phyloP scores from a whole-genome alignment of 2,888 invertebrate genomes.

The Ametastegia equiseti region DNA sequence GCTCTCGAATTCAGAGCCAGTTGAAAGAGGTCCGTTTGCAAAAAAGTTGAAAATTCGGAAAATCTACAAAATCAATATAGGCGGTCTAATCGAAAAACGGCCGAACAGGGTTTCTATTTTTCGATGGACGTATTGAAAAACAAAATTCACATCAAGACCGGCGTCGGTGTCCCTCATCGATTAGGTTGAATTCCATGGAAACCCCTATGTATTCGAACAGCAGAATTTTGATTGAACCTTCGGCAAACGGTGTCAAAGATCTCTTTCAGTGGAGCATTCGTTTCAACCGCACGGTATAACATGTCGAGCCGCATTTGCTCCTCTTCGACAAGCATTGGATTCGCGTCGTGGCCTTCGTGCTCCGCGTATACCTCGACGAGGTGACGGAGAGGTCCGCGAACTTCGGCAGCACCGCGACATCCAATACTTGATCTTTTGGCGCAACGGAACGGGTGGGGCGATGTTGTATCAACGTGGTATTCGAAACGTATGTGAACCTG shows the following conservation, averaged over 20 bases:
- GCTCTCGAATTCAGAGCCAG: no score
- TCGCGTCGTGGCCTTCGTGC: not conserved
- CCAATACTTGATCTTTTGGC: not conserved
- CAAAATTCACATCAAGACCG: no score
- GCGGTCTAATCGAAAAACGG: no score
- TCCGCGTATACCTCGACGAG: conserved; percentile 6
- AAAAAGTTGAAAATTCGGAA: no score
- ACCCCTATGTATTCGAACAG: not conserved
- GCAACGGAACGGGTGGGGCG: not conserved
- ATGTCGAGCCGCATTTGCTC: not conserved
- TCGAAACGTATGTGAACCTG: not conserved
- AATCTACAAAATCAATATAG: no score
- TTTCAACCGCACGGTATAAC: conserved; percentile 6
- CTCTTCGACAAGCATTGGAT: not conserved
- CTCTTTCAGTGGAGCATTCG: not conserved
- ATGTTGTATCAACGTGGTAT: conserved; percentile 7
- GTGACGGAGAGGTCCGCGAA: not conserved
- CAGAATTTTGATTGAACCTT: not conserved
- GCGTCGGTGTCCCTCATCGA: no score
- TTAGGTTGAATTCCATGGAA: no score
- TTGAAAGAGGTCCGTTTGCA: no score
- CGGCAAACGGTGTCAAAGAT: conserved; percentile 21
- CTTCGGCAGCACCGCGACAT: conserved; percentile 15
- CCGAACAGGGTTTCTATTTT: no score
- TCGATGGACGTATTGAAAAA: no score